A percentile compares a stretch with the other conserved stretches of the same genome.
Conservation (phyloP, 2,797 vertebrate species). For the Mus spretus region DNA sequence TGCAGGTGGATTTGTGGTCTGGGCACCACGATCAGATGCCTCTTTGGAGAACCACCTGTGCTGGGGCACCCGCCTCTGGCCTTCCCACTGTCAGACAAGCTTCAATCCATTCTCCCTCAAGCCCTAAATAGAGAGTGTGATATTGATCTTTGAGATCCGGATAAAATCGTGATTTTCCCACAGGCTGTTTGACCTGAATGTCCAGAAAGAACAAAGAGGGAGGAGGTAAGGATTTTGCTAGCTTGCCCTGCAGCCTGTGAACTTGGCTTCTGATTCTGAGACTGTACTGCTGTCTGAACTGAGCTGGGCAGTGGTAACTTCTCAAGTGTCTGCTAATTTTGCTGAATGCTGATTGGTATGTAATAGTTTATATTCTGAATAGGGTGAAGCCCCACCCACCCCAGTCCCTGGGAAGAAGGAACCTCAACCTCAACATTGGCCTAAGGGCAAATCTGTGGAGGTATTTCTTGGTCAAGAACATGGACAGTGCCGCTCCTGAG, state of each 20-base stretch:
- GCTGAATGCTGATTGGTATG: background rate
- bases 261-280: constrained; percentile 65
- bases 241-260: constrained; percentile 69
- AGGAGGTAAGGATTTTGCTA: constrained; percentile 25
- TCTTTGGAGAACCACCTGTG: constrained; percentile 73
- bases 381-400: background rate
- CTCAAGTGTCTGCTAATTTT: background rate
- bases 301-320: background rate
- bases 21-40: constrained; percentile 71
- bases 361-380: background rate
- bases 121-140: constrained; percentile 78
- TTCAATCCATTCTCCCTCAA: constrained; percentile 82
- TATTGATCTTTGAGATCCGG: constrained; percentile 84
- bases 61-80: constrained; percentile 79
- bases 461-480: background rate
- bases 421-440: background rate
- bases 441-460: background rate
- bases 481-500: background rate
- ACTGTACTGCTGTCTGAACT: rapidly evolving
- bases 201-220: constrained; percentile 77
- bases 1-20: background rate
- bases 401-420: background rate
- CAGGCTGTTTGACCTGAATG: constrained; percentile 80
- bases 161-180: constrained; percentile 80
- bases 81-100: constrained; percentile 82